phyloP scores from a whole-genome alignment of 1,140 invertebrate species.

The Drosophila quadrilineata region DNA sequence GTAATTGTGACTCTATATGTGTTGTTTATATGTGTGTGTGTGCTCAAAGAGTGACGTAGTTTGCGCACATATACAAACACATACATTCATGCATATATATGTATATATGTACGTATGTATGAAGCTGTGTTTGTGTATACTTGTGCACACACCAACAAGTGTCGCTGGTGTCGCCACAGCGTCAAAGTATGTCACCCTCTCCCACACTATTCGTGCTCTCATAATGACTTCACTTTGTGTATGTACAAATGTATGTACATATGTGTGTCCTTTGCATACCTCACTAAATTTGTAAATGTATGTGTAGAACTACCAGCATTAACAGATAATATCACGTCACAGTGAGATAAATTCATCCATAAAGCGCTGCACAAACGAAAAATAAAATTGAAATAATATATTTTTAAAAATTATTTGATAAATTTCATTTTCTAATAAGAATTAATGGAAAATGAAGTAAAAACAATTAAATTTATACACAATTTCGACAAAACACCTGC shows the following conservation, averaged over 20 bases:
- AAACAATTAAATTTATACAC: no score
- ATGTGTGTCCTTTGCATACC: not conserved
- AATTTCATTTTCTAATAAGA: no score
- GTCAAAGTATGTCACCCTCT: no score
- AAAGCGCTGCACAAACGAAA: no score
- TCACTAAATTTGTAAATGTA: no score
- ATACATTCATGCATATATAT: not conserved
- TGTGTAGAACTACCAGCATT: no score
- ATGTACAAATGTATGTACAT: not conserved
- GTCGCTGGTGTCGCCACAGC: conserved; percentile 42
- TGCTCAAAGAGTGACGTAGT: conserved; percentile 57
- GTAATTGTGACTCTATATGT: not conserved
- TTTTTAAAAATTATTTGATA: no score
- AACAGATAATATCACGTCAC: no score
- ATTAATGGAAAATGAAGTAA: no score
- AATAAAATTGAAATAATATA: no score
- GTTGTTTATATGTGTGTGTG: conserved; percentile 20
- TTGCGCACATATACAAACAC: conserved; percentile 27
- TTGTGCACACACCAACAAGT: conserved; percentile 67
- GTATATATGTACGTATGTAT: conserved; percentile 10
- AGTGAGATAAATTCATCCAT: no score
- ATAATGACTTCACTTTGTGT: not conserved
- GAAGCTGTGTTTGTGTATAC: not conserved
- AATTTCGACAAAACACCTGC: no score
- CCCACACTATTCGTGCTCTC: not conserved